Conservation (phyloP, 2,888 invertebrate species). For the Apamea sordens region DNA sequence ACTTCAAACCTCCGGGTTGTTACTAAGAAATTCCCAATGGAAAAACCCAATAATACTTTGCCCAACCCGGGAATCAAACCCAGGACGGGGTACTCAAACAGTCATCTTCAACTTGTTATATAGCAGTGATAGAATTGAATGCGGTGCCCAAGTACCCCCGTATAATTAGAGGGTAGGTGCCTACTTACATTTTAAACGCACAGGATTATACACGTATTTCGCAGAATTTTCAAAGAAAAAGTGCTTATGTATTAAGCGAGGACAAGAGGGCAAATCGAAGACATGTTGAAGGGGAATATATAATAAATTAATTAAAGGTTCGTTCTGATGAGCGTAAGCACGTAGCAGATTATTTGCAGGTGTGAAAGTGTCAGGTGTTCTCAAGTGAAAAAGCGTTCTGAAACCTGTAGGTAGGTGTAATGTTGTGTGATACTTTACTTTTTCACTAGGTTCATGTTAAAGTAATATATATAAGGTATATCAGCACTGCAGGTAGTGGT, state of each 20-base stretch:
- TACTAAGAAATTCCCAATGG: too few species aligned
- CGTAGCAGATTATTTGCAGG: neutral
- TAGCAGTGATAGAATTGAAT: neutral
- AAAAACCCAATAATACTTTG: too few species aligned
- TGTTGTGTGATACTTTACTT: neutral
- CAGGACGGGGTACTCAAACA: too few species aligned
- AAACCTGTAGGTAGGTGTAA: neutral
- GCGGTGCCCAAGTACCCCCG: neutral
- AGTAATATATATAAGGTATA: neutral
- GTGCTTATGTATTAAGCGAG: neutral
- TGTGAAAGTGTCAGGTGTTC: conserved; percentile 3
- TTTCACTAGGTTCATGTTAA: neutral
- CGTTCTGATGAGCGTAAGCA: neutral
- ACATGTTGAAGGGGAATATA: neutral
- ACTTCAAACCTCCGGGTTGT: too few species aligned
- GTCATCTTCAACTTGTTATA: too few species aligned
- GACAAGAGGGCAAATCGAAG: neutral
- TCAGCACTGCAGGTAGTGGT: neutral
- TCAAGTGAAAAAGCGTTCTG: neutral
- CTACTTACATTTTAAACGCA: neutral
- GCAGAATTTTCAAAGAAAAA: neutral
- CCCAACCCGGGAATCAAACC: too few species aligned
- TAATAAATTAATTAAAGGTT: conserved; percentile 12
- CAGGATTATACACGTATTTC: neutral
- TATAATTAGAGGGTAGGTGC: neutral